A percentile compares a stretch with the other conserved stretches of the same genome.
phyloP scores from a whole-genome alignment of 2,888 invertebrate species.

The Xestia ashworthii region DNA sequence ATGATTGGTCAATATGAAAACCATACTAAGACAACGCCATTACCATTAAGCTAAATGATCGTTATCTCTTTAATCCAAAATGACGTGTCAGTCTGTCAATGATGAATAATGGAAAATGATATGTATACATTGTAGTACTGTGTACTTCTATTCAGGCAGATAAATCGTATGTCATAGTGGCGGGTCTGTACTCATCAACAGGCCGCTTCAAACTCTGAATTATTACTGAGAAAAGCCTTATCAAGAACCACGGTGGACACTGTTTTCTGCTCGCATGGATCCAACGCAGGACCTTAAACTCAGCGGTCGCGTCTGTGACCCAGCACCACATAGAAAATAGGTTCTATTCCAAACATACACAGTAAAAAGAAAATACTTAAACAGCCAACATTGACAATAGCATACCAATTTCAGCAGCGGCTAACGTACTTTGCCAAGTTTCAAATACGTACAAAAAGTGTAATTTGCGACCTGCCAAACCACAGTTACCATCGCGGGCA shows the following conservation, averaged over 20 bases:
- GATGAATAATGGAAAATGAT: not conserved
- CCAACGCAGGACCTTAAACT: not conserved
- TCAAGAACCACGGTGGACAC: not conserved
- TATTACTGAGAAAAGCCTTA: not conserved
- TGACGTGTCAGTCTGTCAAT: not conserved
- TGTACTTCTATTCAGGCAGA: not conserved
- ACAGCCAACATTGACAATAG: slow-evolving; percentile 45
- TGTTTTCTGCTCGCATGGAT: not conserved
- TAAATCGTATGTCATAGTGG: not conserved
- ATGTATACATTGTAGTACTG: not conserved
- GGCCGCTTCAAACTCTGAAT: not conserved
- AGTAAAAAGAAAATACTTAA: slow-evolving; percentile 19
- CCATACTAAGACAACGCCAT: not conserved
- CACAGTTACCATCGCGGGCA: slow-evolving; percentile 58
- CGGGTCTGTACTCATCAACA: not conserved
- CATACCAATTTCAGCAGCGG: slow-evolving; percentile 52
- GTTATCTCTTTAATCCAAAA: not conserved
- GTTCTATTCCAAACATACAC: not conserved
- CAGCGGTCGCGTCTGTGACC: not conserved
- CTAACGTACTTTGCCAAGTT: slow-evolving; percentile 60
- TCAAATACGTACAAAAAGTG: slow-evolving; percentile 62
- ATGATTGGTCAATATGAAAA: not conserved
- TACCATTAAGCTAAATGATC: not conserved
- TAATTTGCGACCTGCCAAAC: slow-evolving; percentile 66
- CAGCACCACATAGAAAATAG: no score